Evolutionary conservation across 1,140 invertebrate genomes (phyloP).

Genomic region (Lordiphosa collinella): DNA sequence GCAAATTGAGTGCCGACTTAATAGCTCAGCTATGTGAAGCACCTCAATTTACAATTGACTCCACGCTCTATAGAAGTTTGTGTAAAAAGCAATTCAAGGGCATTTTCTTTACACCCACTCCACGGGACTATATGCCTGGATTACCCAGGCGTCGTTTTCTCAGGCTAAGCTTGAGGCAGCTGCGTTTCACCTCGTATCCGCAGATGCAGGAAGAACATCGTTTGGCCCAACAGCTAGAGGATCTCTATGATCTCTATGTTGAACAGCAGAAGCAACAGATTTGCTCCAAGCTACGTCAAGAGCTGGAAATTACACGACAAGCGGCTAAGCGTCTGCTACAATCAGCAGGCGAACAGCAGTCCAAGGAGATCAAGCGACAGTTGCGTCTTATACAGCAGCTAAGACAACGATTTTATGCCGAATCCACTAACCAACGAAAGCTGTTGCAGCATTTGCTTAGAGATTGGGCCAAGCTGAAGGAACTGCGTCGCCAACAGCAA

Average conservation of each 20-base stretch:
- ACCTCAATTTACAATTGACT: conserved; percentile 19
- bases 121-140: conserved; percentile 19
- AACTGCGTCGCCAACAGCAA: conserved; percentile 58
- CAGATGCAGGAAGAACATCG: conserved; percentile 79
- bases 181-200: conserved; percentile 79
- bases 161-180: conserved; percentile 64
- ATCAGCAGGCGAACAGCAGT: conserved; percentile 21
- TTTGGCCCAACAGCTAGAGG: conserved; percentile 70
- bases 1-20: conserved; percentile 24
- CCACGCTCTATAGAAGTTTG: conserved; percentile 42
- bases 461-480: conserved; percentile 79
- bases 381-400: conserved; percentile 66
- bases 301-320: conserved; percentile 74
- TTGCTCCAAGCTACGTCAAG: conserved; percentile 55
- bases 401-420: conserved; percentile 68
- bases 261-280: conserved; percentile 47
- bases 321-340: conserved; percentile 46
- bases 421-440: conserved; percentile 60
- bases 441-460: conserved; percentile 67
- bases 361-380: conserved; percentile 30
- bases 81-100: conserved; percentile 46
- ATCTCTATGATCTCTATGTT: conserved; percentile 67
- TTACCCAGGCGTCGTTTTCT: conserved; percentile 70
- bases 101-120: conserved; percentile 50
- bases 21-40: conserved; percentile 20